Evolutionary conservation across 2,888 invertebrate genomes (phyloP).

Genomic region (Drosophila nigricruria): DNA sequence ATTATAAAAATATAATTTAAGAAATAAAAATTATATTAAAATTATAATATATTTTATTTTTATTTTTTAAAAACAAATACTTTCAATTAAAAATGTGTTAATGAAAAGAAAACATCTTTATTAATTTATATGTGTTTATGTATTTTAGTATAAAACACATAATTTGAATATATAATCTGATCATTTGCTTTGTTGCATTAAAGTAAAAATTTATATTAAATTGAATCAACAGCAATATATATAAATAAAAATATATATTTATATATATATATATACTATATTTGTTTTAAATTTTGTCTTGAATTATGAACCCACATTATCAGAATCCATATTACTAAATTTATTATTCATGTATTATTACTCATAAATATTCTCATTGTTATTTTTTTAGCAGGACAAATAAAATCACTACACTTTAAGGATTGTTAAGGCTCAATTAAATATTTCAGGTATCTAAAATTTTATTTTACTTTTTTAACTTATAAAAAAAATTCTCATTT

Average conservation of each 20-base stretch:
- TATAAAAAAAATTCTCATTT: not conserved
- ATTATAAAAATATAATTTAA: too few species aligned
- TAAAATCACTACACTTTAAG: not conserved
- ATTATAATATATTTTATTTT: too few species aligned
- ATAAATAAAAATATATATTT: not conserved
- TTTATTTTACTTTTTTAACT: accelerated
- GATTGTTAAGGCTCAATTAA: not conserved
- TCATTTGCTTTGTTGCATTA: not conserved
- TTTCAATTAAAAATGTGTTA: too few species aligned
- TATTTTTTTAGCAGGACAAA: not conserved
- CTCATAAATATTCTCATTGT: not conserved
- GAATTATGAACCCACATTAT: not conserved
- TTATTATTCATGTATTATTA: not conserved
- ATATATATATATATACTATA: not conserved
- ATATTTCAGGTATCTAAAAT: not conserved
- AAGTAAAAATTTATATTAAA: not conserved
- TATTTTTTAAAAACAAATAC: too few species aligned
- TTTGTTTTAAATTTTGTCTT: not conserved
- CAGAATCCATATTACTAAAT: not conserved
- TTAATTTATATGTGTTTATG: too few species aligned
- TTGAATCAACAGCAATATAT: not conserved
- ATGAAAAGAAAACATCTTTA: too few species aligned
- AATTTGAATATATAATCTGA: not conserved
- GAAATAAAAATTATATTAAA: too few species aligned
- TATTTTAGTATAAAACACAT: not conserved